A percentile compares a stretch with the other conserved stretches of the same genome.
Evolutionary conservation across 2,113 vertebrate species (phyloP).

Genomic region (Thermophis baileyi): DNA sequence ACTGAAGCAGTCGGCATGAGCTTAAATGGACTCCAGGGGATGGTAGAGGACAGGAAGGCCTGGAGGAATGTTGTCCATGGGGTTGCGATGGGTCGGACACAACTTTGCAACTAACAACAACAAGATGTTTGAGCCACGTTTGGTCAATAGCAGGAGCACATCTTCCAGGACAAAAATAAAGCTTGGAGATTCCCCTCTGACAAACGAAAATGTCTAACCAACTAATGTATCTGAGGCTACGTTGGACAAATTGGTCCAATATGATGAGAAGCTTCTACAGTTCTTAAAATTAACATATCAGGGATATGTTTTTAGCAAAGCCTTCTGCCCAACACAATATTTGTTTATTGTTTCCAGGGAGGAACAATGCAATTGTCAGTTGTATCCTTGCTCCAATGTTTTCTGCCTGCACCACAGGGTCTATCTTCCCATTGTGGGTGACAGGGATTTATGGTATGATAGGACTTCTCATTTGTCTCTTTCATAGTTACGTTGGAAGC

Average conservation of each 20-base stretch:
- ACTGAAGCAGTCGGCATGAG: no score
- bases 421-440: background rate
- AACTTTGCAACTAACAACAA: no score
- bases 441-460: background rate
- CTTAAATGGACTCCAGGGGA: no score
- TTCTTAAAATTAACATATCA: background rate
- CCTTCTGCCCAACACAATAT: background rate
- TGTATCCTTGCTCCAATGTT: background rate
- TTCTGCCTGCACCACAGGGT: background rate
- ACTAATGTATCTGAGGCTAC: background rate
- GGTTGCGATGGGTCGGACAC: no score
- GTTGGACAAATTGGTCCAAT: background rate
- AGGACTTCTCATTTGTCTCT: background rate
- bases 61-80: no score
- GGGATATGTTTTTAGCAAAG: background rate
- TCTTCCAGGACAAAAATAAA: slow-evolving; percentile 24
- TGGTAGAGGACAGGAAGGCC: no score
- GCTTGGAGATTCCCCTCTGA: background rate
- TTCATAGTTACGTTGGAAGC: background rate
- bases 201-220: background rate
- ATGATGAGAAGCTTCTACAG: no score
- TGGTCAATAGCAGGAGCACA: slow-evolving; percentile 39
- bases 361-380: no score
- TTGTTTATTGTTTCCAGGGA: background rate
- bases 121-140: no score